Base-by-base conservation (phyloP, 2,113 vertebrate species). In the Orycteropus afer region DNA sequence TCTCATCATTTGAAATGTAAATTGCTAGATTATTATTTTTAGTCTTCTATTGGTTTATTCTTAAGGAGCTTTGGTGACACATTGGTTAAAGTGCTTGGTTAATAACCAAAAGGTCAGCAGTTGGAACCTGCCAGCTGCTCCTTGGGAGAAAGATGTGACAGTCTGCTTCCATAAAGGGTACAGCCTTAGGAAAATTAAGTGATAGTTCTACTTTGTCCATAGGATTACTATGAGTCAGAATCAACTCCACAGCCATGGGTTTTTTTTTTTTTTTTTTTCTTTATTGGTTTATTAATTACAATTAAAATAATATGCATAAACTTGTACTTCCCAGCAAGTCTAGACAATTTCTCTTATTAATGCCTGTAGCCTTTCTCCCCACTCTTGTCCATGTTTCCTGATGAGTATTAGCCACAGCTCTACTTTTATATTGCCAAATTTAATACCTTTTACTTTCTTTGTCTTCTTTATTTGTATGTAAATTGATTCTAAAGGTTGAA, bases 1-100 rank as follows among this genome's bases (percentile, higher is more conserved):
- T 1, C 59, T 77, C 14, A n/a, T 91, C 34, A 1, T 91, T 93
- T 32, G 18, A 95, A 94, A 91, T 86, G 55, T 20, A 85, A 81
- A 65, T 5, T 37, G 88, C 89, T 63, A 91, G 40, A 82, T 57
- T 51, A 37, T 92, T 81, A 32, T 59, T n/a, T 45, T 53, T 65
- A 47, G 18, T 71, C 27, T 87, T 93, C 5, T 18, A 53, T 40
- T 80, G 32, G 25, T 61, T 51, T 90, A 7, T 23, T 79, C 55
- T 27, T n/a, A n/a, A n/a, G n/a, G n/a, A n/a, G n/a, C n/a, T n/a
- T n/a, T n/a, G n/a, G n/a, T n/a, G n/a, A n/a, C n/a, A n/a, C n/a
- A n/a, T n/a, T n/a, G n/a, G n/a, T n/a, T n/a, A n/a, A n/a, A n/a
- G n/a, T n/a, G n/a, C n/a, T n/a, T n/a, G n/a, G n/a, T n/a, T n/a